phyloP scores from a whole-genome alignment of 1,140 invertebrate species.

The Drosophila azteca region DNA sequence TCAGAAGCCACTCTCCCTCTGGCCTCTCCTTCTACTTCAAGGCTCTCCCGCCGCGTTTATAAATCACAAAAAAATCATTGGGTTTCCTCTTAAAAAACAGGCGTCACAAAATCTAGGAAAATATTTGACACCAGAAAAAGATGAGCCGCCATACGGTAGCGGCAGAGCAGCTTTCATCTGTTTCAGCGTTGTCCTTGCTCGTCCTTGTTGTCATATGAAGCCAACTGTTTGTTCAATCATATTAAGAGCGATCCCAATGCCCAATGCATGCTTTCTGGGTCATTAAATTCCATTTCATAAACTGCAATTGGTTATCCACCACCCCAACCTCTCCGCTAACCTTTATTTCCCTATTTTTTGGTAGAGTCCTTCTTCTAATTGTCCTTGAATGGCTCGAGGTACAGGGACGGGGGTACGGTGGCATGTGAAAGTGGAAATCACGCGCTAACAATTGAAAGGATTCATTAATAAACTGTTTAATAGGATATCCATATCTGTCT shows the following conservation, averaged over 20 bases:
- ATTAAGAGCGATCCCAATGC: conserved; percentile 54
- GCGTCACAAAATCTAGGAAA: conserved; percentile 61
- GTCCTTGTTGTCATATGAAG: conserved; percentile 38
- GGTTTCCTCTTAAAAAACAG: conserved; percentile 42
- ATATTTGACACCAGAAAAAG: conserved; percentile 58
- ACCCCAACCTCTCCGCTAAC: not conserved
- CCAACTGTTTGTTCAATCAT: conserved; percentile 77
- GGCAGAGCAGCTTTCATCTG: conserved; percentile 65
- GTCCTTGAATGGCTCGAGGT: conserved; percentile 42
- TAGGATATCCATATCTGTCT: conserved; percentile 65
- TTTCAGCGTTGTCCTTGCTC: conserved; percentile 40
- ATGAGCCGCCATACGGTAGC: conserved; percentile 40
- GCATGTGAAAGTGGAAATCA: conserved; percentile 74
- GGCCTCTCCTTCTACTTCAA: conserved; percentile 19
- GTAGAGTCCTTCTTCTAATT: conserved; percentile 64
- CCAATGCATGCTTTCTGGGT: conserved; percentile 63
- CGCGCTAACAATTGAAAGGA: conserved; percentile 80
- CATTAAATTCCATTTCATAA: conserved; percentile 67
- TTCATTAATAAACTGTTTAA: conserved; percentile 83
- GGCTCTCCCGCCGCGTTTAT: conserved; percentile 27
- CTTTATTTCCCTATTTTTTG: conserved; percentile 28
- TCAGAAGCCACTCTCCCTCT: not conserved
- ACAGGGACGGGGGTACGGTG: not conserved
- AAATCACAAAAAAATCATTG: conserved; percentile 51
- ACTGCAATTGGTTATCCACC: conserved; percentile 48